phyloP scores from a whole-genome alignment of 2,113 vertebrate genomes.

The Turdus rufiventris region DNA sequence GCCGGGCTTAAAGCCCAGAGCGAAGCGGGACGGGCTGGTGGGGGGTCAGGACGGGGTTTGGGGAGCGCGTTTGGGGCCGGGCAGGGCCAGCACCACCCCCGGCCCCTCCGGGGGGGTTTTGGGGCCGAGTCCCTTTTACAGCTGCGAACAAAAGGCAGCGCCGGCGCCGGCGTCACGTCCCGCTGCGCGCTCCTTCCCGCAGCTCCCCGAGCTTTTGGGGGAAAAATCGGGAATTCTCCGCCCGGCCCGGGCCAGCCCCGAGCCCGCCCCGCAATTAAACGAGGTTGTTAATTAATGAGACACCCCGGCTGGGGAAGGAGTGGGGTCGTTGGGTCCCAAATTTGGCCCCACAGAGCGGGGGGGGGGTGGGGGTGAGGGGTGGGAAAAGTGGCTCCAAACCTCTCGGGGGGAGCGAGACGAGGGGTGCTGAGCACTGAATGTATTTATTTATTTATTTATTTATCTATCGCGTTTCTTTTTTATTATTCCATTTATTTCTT shows the following conservation, averaged over 20 bases:
- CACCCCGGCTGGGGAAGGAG: background rate
- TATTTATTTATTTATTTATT: too few relatives aligned
- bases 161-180: constrained; percentile 68
- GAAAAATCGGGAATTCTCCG: background rate
- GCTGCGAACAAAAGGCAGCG: constrained; percentile 57
- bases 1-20: background rate
- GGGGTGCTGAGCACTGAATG: background rate
- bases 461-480: background rate
- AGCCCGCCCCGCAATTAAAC: background rate
- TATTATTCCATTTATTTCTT: background rate
- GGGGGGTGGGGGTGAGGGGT: background rate
- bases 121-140: constrained; percentile 35
- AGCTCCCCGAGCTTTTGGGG: background rate
- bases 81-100: too few relatives aligned
- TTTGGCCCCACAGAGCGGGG: rapidly evolving
- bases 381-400: rapidly evolving
- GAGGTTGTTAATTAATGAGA: background rate
- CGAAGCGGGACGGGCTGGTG: too few relatives aligned
- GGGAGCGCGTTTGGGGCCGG: too few relatives aligned
- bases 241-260: background rate
- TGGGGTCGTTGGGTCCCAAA: background rate
- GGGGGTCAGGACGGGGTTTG: too few relatives aligned
- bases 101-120: background rate
- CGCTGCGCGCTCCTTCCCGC: constrained; percentile 60
- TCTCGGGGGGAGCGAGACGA: background rate